phyloP scores from a whole-genome alignment of 2,113 vertebrate species.

The Zosterops pallidus region DNA sequence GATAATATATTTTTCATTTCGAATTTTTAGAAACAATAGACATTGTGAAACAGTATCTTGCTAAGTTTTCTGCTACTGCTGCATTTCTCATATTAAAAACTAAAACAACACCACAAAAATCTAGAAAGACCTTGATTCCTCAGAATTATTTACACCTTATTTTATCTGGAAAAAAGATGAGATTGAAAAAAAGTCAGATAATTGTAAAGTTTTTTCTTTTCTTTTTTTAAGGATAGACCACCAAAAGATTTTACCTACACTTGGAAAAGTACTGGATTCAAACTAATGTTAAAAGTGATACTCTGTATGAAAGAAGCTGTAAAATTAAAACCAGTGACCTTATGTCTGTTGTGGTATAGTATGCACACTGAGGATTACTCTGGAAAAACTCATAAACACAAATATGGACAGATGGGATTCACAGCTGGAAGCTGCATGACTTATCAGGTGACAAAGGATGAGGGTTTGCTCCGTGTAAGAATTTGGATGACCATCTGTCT shows the following conservation, averaged over 20 bases:
- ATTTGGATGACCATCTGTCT: background rate
- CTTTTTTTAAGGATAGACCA: background rate
- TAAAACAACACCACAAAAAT: background rate
- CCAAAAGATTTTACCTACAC: background rate
- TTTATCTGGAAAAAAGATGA: background rate
- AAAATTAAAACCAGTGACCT: background rate
- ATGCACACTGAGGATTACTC: background rate
- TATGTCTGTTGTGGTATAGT: fast-evolving
- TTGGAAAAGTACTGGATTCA: background rate
- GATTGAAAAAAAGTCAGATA: background rate
- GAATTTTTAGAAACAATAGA: background rate
- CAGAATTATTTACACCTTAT: background rate
- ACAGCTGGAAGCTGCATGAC: background rate
- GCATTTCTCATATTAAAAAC: background rate
- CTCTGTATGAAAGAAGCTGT: background rate
- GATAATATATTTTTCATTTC: background rate
- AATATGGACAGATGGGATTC: background rate
- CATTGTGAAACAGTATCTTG: background rate
- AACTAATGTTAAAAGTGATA: background rate
- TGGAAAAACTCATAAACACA: background rate
- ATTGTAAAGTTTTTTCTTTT: background rate
- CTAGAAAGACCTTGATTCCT: background rate
- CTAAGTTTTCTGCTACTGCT: background rate
- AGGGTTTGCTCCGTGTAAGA: background rate
- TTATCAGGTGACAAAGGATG: background rate